Percentiles rank a stretch among this genome's conserved stretches.
phyloP scores from a whole-genome alignment of 2,888 invertebrate species.

The Pomacea canaliculata region DNA sequence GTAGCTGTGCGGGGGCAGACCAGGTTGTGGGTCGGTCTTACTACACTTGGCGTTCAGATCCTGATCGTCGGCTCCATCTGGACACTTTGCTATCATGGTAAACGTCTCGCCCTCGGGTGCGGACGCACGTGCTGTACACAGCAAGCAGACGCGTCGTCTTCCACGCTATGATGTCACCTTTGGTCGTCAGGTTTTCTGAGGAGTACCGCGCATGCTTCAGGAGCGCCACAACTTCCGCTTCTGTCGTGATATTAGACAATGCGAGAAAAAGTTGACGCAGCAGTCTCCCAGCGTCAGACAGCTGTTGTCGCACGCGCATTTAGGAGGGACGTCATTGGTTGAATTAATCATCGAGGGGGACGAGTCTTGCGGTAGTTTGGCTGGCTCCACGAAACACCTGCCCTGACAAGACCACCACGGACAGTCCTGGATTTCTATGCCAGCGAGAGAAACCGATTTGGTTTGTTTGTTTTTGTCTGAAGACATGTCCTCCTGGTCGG shows the following conservation, averaged over 20 bases:
- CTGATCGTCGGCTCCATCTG: background rate
- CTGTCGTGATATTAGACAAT: constrained; percentile 21
- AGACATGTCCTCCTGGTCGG: too few species aligned
- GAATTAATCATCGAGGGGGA: background rate
- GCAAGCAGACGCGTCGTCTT: constrained; percentile 1
- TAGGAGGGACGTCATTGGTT: background rate
- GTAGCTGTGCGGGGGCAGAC: constrained; percentile 17
- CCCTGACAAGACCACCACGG: constrained; percentile 8
- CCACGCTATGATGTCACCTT: constrained; percentile 7
- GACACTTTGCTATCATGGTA: constrained; percentile 9
- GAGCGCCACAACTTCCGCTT: constrained; percentile 8
- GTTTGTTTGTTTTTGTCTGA: too few species aligned
- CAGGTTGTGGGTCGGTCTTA: background rate
- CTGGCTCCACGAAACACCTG: constrained; percentile 15
- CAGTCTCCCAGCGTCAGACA: constrained; percentile 24
- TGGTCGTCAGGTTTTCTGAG: constrained; percentile 10
- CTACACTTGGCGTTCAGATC: background rate
- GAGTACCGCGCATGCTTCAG: constrained; percentile 18
- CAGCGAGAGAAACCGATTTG: background rate
- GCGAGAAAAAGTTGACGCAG: constrained; percentile 22
- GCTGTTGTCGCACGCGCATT: constrained; percentile 21
- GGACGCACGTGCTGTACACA: constrained; percentile 15
- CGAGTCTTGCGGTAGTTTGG: background rate
- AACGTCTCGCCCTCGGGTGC: constrained; percentile 11
- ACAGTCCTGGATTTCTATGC: constrained; percentile 10